Evolutionary conservation across 2,113 vertebrate genomes (phyloP).

Genomic region (Herpailurus yagouaroundi): DNA sequence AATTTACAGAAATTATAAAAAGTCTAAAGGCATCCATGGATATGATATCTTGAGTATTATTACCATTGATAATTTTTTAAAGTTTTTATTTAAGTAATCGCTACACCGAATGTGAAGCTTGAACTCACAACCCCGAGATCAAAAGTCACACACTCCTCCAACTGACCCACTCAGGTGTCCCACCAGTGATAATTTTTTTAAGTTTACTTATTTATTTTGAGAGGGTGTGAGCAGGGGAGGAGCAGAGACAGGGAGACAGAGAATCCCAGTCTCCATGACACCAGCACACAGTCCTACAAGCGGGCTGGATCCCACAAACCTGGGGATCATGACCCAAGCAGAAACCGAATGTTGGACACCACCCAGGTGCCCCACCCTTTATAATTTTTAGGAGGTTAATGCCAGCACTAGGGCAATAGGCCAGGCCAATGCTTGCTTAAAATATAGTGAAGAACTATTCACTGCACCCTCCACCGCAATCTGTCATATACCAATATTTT

Average conservation of each 20-base stretch:
- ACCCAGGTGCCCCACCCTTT: background rate
- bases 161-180: background rate
- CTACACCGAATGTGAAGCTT: background rate
- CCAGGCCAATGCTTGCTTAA: background rate
- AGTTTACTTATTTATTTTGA: too few relatives aligned
- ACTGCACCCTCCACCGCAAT: background rate
- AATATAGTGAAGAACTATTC: background rate
- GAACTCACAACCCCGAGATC: background rate
- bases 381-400: background rate
- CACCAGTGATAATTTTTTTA: background rate
- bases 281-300: too few relatives aligned
- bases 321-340: too few relatives aligned
- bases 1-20: slow-evolving; percentile 27
- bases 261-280: too few relatives aligned
- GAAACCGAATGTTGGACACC: too few relatives aligned
- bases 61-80: background rate
- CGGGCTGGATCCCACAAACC: too few relatives aligned
- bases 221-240: too few relatives aligned
- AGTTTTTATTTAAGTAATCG: background rate
- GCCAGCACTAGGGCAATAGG: background rate
- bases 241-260: too few relatives aligned
- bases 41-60: background rate
- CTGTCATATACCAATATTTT: background rate
- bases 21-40: background rate
- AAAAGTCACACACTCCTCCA: background rate